phyloP scores from a whole-genome alignment of 2,888 invertebrate genomes.

The Polydrusus cervinus region DNA sequence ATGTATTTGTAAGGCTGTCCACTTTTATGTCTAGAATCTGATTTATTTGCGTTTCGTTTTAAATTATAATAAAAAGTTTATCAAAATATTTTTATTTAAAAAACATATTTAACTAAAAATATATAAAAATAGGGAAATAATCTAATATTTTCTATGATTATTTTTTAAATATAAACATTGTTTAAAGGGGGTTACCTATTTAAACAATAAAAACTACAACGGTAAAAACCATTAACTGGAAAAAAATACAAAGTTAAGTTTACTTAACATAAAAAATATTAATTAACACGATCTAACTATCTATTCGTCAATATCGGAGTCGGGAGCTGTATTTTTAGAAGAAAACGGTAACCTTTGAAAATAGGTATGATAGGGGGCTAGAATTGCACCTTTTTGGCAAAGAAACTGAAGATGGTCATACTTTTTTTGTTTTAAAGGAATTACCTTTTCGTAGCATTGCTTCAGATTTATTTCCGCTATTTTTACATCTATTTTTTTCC shows the following conservation, averaged over 20 bases:
- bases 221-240: background rate
- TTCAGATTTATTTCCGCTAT: too few relatives aligned
- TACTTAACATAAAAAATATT: constrained; percentile 1
- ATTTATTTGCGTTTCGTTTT: background rate
- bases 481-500: too few relatives aligned
- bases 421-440: too few relatives aligned
- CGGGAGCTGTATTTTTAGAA: background rate
- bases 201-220: background rate
- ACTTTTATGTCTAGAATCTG: background rate
- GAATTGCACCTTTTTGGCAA: too few relatives aligned
- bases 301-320: constrained; percentile 1
- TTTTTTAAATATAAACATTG: background rate
- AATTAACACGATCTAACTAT: background rate
- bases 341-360: too few relatives aligned
- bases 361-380: too few relatives aligned
- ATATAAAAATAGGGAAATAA: background rate
- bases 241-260: background rate
- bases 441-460: too few relatives aligned
- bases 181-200: background rate
- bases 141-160: background rate
- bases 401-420: too few relatives aligned
- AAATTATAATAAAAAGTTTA: background rate
- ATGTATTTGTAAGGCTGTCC: background rate
- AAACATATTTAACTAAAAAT: background rate
- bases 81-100: background rate